phyloP scores from a whole-genome alignment of 2,797 vertebrate genomes.

The Psittacula derbiana region DNA sequence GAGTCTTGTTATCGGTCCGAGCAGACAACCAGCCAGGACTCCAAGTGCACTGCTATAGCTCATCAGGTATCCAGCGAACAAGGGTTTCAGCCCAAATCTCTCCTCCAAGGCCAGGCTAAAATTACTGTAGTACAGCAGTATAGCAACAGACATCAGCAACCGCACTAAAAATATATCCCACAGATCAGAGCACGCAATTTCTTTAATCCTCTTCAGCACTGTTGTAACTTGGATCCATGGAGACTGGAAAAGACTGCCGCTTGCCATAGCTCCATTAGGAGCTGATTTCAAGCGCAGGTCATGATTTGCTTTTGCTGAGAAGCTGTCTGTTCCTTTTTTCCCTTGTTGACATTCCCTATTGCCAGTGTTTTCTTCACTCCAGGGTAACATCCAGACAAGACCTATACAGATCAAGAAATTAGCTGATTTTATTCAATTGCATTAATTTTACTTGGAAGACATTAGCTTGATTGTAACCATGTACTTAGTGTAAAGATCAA shows the following conservation, averaged over 20 bases:
- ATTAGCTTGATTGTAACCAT: neutral
- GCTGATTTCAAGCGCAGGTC: neutral
- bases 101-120: slow-evolving; percentile 94
- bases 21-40: slow-evolving; percentile 85
- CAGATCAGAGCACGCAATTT: slow-evolving; percentile 84
- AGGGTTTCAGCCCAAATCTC: slow-evolving; percentile 88
- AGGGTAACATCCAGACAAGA: slow-evolving; percentile 89
- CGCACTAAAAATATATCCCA: slow-evolving; percentile 92
- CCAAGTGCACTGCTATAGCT: slow-evolving; percentile 92
- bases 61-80: slow-evolving; percentile 87
- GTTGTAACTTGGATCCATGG: slow-evolving; percentile 80
- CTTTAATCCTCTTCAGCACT: slow-evolving; percentile 80
- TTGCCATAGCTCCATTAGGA: neutral
- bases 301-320: neutral
- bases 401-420: slow-evolving; percentile 69
- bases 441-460: neutral
- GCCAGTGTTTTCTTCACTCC: slow-evolving; percentile 73
- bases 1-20: slow-evolving; percentile 86
- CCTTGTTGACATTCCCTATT: neutral
- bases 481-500: neutral
- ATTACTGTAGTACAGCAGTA: slow-evolving; percentile 95
- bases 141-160: slow-evolving; percentile 88
- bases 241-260: slow-evolving; percentile 11
- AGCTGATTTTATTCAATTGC: neutral
- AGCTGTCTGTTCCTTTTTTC: neutral